Conservation (phyloP, 2,113 vertebrate species). For the Corythoichthys haematopterus region DNA sequence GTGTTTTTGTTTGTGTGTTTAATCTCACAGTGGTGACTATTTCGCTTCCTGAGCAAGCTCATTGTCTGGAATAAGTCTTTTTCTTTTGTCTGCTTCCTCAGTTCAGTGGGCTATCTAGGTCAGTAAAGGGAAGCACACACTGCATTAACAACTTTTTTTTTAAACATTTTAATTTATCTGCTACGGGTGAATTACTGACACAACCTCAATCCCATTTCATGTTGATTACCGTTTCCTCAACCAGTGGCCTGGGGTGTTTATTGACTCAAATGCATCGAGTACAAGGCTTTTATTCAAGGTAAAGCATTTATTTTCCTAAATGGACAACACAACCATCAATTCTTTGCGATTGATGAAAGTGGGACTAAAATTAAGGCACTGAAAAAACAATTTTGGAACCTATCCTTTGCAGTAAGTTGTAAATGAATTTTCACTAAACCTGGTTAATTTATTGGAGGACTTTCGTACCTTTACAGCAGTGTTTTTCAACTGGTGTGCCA, state of each 20-base stretch:
- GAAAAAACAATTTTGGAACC: no score
- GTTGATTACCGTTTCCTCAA: neutral
- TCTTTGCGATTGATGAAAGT: neutral
- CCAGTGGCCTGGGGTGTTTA: conserved; percentile 1
- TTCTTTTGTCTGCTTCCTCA: conserved; percentile 10
- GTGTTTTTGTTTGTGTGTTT: neutral
- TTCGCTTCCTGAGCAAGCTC: neutral
- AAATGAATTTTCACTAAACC: no score
- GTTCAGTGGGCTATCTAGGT: neutral
- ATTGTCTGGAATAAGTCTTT: conserved; percentile 5
- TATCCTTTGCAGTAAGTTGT: no score
- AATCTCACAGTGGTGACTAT: no score
- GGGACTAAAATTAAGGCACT: neutral
- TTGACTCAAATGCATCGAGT: neutral
- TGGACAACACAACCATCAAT: neutral
- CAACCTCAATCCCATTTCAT: neutral
- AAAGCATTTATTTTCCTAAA: neutral
- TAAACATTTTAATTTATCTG: neutral
- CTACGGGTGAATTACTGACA: neutral
- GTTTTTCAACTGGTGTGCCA: no score
- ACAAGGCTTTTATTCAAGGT: neutral
- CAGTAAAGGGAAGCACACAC: neutral
- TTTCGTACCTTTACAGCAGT: no score
- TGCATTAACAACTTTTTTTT: neutral
- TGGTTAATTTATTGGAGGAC: no score